Evolutionary conservation across 2,797 vertebrate genomes (phyloP).

Genomic region (Phoebastria nigripes): DNA sequence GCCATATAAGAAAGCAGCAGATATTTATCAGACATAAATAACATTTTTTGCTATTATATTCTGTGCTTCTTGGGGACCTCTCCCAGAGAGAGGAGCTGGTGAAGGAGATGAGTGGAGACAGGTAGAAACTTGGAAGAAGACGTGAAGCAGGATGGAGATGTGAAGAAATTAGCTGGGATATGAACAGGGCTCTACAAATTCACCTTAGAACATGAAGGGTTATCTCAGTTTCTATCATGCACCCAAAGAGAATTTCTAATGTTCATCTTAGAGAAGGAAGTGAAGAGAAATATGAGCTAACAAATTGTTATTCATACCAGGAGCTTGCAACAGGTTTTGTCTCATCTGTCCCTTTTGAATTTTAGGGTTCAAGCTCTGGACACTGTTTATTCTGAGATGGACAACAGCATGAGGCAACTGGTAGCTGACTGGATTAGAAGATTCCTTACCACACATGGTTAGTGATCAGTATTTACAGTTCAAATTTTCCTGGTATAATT

Average conservation of each 20-base stretch:
- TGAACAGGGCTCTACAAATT: not conserved
- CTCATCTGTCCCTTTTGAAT: not conserved
- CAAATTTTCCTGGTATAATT: not conserved
- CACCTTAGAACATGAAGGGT: not conserved
- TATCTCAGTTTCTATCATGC: not conserved
- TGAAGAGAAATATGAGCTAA: not conserved
- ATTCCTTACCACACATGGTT: not conserved
- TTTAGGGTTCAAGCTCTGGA: constrained; percentile 24
- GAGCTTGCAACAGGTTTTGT: not conserved
- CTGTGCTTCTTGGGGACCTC: not conserved
- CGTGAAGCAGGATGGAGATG: not conserved
- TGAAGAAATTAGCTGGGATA: not conserved
- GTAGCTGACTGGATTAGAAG: constrained; percentile 16
- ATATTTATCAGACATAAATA: not conserved
- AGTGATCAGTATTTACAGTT: not conserved
- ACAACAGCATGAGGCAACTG: not conserved
- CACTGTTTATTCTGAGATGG: not conserved
- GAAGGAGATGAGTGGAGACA: not conserved
- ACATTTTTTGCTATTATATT: not conserved
- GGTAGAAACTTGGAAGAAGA: not conserved
- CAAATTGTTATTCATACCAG: not conserved
- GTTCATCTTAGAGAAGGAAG: not conserved
- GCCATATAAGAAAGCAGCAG: not conserved
- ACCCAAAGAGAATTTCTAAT: not conserved
- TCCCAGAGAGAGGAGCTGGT: not conserved